Conservation (phyloP, 2,113 vertebrate genomes). For the Rhineura floridana region DNA sequence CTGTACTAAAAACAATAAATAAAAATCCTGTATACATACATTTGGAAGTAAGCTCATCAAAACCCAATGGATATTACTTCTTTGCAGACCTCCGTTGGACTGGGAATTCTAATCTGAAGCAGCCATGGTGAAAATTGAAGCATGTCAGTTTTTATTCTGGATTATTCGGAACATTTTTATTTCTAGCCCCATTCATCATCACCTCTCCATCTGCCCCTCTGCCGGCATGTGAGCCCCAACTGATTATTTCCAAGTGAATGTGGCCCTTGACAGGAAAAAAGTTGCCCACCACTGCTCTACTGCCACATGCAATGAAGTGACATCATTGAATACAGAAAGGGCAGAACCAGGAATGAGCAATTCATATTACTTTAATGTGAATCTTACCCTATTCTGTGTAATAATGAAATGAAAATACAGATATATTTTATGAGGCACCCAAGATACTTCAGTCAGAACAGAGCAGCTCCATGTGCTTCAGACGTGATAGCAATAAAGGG, state of each 20-base stretch:
- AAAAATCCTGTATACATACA: too few relatives aligned
- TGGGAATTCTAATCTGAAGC: not conserved
- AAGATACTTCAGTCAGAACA: not conserved
- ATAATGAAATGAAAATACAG: not conserved
- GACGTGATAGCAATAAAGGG: not conserved
- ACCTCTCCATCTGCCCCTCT: not conserved
- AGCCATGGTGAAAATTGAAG: too few relatives aligned
- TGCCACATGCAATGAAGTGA: too few relatives aligned
- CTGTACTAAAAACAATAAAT: too few relatives aligned
- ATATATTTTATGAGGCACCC: not conserved
- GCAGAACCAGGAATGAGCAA: not conserved
- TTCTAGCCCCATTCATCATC: not conserved
- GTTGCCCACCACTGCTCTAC: not conserved
- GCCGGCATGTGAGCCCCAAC: too few relatives aligned
- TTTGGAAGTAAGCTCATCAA: too few relatives aligned
- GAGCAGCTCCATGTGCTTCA: not conserved
- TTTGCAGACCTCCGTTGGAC: not conserved
- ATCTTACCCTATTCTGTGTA: not conserved
- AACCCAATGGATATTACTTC: too few relatives aligned
- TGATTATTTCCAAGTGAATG: not conserved
- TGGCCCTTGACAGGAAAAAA: not conserved
- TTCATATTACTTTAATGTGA: not conserved
- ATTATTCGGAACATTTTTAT: not conserved
- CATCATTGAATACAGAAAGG: not conserved
- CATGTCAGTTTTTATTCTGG: too few relatives aligned